Evolutionary conservation across 2,888 invertebrate species (phyloP).

Genomic region (Amblyjoppa fuscipennis): DNA sequence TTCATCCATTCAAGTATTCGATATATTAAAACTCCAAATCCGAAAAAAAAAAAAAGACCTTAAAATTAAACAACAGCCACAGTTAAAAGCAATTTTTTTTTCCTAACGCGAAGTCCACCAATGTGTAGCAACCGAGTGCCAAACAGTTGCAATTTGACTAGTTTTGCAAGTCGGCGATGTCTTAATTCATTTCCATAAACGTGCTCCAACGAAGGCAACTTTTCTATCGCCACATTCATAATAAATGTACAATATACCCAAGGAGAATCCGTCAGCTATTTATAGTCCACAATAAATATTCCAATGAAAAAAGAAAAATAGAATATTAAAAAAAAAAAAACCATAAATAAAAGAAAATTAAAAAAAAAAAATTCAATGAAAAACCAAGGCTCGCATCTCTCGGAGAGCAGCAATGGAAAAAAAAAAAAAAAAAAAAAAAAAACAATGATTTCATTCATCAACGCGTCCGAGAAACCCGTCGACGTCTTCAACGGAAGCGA

Average conservation of each 20-base stretch:
- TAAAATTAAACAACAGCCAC: neutral
- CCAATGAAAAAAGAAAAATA: neutral
- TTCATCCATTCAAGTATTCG: neutral
- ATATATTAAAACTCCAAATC: neutral
- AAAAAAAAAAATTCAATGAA: too few relatives aligned
- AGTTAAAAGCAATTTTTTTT: neutral
- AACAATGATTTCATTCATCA: slow-evolving; percentile 5
- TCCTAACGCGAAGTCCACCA: neutral
- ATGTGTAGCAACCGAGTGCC: neutral
- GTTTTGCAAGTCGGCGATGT: neutral
- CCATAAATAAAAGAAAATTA: too few relatives aligned
- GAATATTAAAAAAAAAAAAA: neutral
- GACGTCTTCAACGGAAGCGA: slow-evolving; percentile 24
- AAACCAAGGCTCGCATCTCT: too few relatives aligned
- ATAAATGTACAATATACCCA: neutral
- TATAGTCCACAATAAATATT: neutral
- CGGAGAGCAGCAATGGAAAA: neutral
- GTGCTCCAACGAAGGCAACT: neutral
- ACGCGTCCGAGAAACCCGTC: neutral
- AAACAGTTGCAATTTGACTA: neutral
- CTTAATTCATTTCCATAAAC: neutral
- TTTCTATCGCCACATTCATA: neutral
- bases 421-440: neutral
- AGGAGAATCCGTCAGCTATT: neutral
- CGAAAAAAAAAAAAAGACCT: too few relatives aligned